Evolutionary conservation across 2,113 vertebrate genomes (phyloP), one percentile per base, ranked within the genome.

Genomic region (Mormoops blainvillei): DNA sequence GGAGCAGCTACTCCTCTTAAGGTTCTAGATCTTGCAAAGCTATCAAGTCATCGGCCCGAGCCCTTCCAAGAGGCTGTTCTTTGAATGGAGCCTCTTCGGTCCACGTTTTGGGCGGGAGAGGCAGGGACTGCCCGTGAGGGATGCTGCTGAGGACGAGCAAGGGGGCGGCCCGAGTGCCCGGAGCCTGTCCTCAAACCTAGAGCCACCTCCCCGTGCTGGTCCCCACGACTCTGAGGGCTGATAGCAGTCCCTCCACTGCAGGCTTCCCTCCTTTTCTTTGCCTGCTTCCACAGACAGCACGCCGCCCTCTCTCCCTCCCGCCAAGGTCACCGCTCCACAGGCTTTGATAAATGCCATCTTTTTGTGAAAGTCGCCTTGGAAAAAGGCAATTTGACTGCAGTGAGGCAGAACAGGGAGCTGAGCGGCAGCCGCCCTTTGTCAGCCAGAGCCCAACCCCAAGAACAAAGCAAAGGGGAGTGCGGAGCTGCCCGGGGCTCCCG

Each of bases 381-480:
- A 97, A 97, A 96, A 97, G 97, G 96, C 96, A 93, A 97, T 98
- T 97, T 98, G 97, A 96, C 94, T 97, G 97, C 96, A 97, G 97
- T 94, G 98, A 98, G 95, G 97, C 97, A 97, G 97, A 98, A 98
- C 96, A 96, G 93, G 92, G 93, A 97, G 87, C 89, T 87, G 96
- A 95, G 84, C 8, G 6, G 89, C 89, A 93, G 94, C 95, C 10
- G 94, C 96, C 93, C 97, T 96, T 91, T 89, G 97, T 95, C 71
- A 89, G 97, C 97, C 93, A 89, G 91, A 96, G 92, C 68, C 90
- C 88, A 92, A 77, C 89, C 85, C 92, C 15, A 36, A 65, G 88
- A 91, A 89, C 93, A 93, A 95, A 95, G 78, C 1, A 10, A 58
- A 91, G 74, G 58, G 20, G 33, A 77, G 73, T 9, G 15, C 8